phyloP scores from a whole-genome alignment of 2,888 invertebrate genomes.

The Dolichopus griseipennis region DNA sequence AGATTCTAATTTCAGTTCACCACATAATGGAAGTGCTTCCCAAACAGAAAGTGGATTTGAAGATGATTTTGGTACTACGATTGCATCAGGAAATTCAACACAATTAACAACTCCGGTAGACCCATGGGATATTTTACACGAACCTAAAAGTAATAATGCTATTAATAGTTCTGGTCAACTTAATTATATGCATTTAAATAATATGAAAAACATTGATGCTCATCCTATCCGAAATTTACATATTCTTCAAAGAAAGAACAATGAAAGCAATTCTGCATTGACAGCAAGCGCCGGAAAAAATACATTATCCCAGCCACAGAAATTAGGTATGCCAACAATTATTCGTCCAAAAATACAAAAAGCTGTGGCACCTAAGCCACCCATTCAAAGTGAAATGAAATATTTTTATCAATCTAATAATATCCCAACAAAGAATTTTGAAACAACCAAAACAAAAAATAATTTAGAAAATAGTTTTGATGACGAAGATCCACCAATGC shows the following conservation, averaged over 20 bases:
- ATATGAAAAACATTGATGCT: constrained; percentile 19
- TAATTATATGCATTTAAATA: constrained; percentile 24
- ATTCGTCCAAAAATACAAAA: constrained; percentile 48
- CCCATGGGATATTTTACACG: constrained; percentile 40
- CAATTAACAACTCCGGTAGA: constrained; percentile 34
- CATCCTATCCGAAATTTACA: constrained; percentile 35
- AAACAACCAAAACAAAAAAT: constrained; percentile 19
- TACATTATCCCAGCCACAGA: constrained; percentile 39
- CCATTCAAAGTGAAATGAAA: not conserved
- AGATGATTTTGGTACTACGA: constrained; percentile 58
- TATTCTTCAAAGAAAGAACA: constrained; percentile 16
- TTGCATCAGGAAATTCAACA: constrained; percentile 35
- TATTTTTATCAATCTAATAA: no score
- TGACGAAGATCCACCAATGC: constrained; percentile 57
- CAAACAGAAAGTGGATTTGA: constrained; percentile 74
- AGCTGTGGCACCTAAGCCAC: constrained; percentile 36
- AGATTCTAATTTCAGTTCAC: constrained; percentile 55
- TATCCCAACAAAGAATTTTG: not conserved
- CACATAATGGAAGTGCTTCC: constrained; percentile 53
- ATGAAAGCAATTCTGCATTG: constrained; percentile 52
- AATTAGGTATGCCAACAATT: constrained; percentile 60
- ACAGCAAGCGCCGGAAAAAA: constrained; percentile 47
- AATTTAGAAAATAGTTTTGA: not conserved
- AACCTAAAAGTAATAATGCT: constrained; percentile 14
- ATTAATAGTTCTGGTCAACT: constrained; percentile 39